These are phyloP conservation scores for Neuroterus valhalla DNA, from an alignment of 1,140 invertebrate genomes.

Conservation along the genomic window DNA sequence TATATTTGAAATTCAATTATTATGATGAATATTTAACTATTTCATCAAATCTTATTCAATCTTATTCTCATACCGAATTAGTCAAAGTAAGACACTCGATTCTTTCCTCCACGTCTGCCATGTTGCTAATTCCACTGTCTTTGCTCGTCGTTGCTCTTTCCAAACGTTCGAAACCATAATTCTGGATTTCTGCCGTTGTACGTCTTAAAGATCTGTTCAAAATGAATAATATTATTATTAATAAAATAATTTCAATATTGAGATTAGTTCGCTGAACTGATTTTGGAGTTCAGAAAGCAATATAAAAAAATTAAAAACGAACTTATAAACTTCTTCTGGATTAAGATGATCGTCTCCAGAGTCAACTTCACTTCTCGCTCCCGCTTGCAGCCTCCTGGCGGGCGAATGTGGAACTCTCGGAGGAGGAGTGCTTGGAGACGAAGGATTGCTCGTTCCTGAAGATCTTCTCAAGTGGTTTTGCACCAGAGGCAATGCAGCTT, in stretches of 20 bases:
- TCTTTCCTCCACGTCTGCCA: slow-evolving; percentile 79
- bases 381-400: slow-evolving; percentile 61
- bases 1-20: too few species aligned
- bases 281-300: not conserved
- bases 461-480: slow-evolving; percentile 86
- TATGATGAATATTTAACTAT: too few species aligned
- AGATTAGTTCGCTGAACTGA: too few species aligned
- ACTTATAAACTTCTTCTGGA: slow-evolving; percentile 90
- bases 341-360: slow-evolving; percentile 82
- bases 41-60: too few species aligned
- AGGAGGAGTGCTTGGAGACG: slow-evolving; percentile 73
- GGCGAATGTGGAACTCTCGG: slow-evolving; percentile 69
- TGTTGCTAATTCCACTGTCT: slow-evolving; percentile 92
- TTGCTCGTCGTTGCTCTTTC: slow-evolving; percentile 89
- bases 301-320: slow-evolving; percentile 31
- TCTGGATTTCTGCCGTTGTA: slow-evolving; percentile 95
- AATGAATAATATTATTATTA: slow-evolving; percentile 42
- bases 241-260: not conserved
- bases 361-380: slow-evolving; percentile 58
- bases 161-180: slow-evolving; percentile 85
- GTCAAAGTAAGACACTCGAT: slow-evolving; percentile 74
- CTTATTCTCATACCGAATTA: slow-evolving; percentile 63
- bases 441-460: slow-evolving; percentile 75
- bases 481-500: slow-evolving; percentile 88
- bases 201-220: slow-evolving; percentile 83